Evolutionary conservation across 2,113 vertebrate genomes (phyloP).

Genomic region (Varanus salvator): DNA sequence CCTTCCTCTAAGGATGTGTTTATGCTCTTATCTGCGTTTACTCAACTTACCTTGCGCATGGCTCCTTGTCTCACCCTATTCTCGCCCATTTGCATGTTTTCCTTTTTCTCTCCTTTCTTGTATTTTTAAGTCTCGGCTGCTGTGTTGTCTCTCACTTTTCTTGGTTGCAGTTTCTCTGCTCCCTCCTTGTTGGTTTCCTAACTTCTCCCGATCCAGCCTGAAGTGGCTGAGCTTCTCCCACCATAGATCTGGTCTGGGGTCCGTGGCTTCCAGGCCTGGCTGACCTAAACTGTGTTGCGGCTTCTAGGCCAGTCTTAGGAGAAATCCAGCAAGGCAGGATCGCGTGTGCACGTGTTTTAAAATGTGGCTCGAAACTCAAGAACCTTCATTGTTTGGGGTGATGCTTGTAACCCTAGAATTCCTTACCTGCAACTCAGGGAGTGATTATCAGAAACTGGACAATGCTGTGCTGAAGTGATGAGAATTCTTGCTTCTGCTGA

Average conservation of each 20-base stretch:
- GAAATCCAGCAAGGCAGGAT: neutral
- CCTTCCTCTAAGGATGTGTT: neutral
- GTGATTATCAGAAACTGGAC: too few relatives aligned
- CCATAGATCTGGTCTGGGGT: neutral
- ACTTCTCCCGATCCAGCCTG: neutral
- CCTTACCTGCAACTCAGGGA: too few relatives aligned
- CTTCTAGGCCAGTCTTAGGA: neutral
- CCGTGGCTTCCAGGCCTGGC: neutral
- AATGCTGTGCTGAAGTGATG: too few relatives aligned
- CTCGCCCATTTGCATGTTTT: rapidly evolving
- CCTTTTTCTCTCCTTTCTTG: neutral
- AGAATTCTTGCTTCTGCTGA: neutral
- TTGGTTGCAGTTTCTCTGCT: neutral
- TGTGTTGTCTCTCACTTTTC: too few relatives aligned
- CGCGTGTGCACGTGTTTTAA: neutral
- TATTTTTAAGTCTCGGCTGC: neutral
- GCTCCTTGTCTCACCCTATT: neutral
- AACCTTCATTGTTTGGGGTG: neutral
- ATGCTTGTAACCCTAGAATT: neutral
- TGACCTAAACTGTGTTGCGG: neutral
- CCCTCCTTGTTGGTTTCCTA: rapidly evolving
- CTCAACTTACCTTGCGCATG: too few relatives aligned
- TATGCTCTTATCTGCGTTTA: neutral
- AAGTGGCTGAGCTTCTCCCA: neutral
- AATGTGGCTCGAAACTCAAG: neutral